Evolutionary conservation across 2,888 invertebrate species (phyloP), one percentile per base, ranked within the genome.

Genomic region (Hirtodrosophila alboralis): DNA sequence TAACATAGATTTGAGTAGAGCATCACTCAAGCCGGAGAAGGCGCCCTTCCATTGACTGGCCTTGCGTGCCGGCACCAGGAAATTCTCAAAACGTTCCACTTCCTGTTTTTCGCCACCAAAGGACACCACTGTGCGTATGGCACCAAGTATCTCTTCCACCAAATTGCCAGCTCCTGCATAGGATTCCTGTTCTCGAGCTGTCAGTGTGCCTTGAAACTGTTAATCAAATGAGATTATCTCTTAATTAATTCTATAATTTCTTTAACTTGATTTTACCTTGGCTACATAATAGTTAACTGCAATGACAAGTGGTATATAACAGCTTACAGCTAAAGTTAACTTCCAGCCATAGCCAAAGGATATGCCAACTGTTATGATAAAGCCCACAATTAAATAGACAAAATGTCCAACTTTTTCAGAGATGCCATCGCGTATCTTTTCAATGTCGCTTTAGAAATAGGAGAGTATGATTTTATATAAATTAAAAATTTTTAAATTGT

Each of bases 341-440:
- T 96, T 94, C 97, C 97, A 97, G 38, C 97, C 96, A 87, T 95
- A 95, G 0, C 92, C 90, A 87, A 97, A 94, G 0, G 96, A 95
- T 48, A 95, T 93, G 93, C 92, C 87, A 93, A 92, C 87, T 92
- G 92, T 90, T 93, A 95, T 88, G 10, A 90, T 63, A 40, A 90
- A 90, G 0, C 89, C 88, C 12, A 90, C 73, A 6, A 90, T 68
- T 30, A 90, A 54, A 87, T 95, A 95, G 0, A 95, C 91, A 78
- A 96, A 93, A 87, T 95, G 94, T 0, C 95, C 94, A 9, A 96
- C 92, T 90, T 97, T 97, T 89, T 96, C 96, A 0, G 95, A 95
- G 16, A 96, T 95, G 3, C 96, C 96, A 83, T 96, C 96, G 52
- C 96, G 94, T 80, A 96, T 94, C 88, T 95, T 95, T 80, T 95